Base-by-base conservation (phyloP, 2,888 invertebrate species). In the Limnephilus lunatus region DNA sequence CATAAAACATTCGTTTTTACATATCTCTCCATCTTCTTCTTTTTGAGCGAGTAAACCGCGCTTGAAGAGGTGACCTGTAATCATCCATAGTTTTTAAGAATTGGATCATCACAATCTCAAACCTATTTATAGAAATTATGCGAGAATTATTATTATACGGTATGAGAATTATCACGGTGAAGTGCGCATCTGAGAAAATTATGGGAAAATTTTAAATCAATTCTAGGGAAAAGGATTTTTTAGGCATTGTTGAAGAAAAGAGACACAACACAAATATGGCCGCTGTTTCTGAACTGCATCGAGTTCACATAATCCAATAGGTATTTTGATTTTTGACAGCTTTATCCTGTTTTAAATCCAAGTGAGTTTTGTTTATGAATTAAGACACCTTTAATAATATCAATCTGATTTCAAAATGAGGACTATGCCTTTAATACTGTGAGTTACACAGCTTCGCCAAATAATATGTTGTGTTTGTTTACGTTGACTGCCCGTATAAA, bases 191-290 rank as follows among this genome's bases (percentile, higher is more conserved):
- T 53, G 53, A 19, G 15, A 5, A 68, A 25, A 68, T 9, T 19
- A 35, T 35, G 35, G 35, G 3, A 4, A 68, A 68, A 68, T 68
- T 68, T 68, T 68, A 25, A 7, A 68, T 25, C n/a, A 68, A 9
- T 68, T 68, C 25, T 25, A 68, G 25, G 68, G 68, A 68, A 68
- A 68, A 68, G n/a, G 68, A 68, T 25, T 68, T 68, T 68, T 68
- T 25, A 9, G 25, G 68, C n/a, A 68, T 68, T 9, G 25, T 9
- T 35, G 81, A 44, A 83, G 35, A 90, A 89, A 90, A 90, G 90
- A 92, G 90, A 92, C 90, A 92, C 89, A 92, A 92, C 68, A 48
- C 92, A 92, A 86, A 92, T 32, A 92, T 92, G 92, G 92, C 92
- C 90, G 92, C 87, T 80, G 53, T 11, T 30, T 85, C 83, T 19